Percentiles rank a stretch among this genome's conserved stretches.
phyloP scores from a whole-genome alignment of 2,113 vertebrate genomes.

The Oreochromis spilurus region DNA sequence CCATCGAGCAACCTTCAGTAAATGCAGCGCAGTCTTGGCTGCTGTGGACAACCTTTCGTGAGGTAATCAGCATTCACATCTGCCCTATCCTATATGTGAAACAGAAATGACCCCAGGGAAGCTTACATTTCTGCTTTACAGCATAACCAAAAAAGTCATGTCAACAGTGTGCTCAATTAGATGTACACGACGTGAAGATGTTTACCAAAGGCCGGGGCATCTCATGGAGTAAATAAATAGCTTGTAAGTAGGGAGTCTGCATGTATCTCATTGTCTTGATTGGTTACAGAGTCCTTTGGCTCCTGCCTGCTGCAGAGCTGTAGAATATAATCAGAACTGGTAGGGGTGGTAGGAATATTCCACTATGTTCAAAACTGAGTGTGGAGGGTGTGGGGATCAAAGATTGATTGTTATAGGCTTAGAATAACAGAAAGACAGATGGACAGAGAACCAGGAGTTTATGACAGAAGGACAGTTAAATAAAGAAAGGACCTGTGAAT shows the following conservation, averaged over 20 bases:
- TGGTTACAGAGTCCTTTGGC: constrained; percentile 56
- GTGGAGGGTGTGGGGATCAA: constrained; percentile 1
- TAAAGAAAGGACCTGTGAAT: constrained; percentile 35
- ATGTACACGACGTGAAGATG: constrained; percentile 13
- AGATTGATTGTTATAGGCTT: constrained; percentile 24
- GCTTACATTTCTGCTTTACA: constrained; percentile 17
- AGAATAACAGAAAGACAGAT: constrained; percentile 49
- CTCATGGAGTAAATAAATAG: constrained; percentile 47
- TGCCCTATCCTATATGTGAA: constrained; percentile 32
- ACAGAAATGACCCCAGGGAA: constrained; percentile 11
- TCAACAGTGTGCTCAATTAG: constrained; percentile 50
- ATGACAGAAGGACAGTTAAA: constrained; percentile 27
- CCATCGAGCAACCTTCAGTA: constrained; percentile 32
- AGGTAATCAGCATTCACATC: constrained; percentile 11
- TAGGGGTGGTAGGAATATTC: constrained; percentile 37
- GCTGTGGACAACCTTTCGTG: background rate
- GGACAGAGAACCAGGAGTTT: constrained; percentile 33
- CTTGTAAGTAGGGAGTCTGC: constrained; percentile 13
- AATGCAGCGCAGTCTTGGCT: constrained; percentile 8
- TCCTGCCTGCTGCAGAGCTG: background rate
- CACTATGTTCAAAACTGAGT: constrained; percentile 1
- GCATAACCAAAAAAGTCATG: constrained; percentile 18
- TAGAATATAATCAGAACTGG: constrained; percentile 17
- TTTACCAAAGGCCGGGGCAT: constrained; percentile 19
- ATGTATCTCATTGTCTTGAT: constrained; percentile 57